These are phyloP conservation scores for Pampus argenteus DNA, from an alignment of 2,797 vertebrate species.

Conservation along the genomic window DNA sequence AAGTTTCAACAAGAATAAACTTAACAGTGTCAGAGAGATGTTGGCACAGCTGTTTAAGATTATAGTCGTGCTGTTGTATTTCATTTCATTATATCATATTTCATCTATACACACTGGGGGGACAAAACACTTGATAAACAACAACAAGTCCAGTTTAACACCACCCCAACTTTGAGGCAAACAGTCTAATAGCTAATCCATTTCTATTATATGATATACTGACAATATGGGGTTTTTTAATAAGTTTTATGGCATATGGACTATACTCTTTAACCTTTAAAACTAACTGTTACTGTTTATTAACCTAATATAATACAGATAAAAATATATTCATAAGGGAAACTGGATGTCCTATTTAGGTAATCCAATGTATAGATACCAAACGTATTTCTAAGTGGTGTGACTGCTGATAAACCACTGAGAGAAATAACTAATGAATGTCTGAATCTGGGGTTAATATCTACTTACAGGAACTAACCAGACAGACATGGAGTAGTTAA, in stretches of 20 bases:
- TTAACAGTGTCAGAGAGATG: too few relatives aligned
- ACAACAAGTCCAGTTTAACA: background rate
- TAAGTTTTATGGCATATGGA: background rate
- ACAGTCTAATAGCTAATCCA: background rate
- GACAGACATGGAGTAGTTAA: background rate
- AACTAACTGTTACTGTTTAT: background rate
- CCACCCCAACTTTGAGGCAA: background rate
- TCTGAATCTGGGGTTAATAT: background rate
- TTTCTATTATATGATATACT: background rate
- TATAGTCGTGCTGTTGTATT: too few relatives aligned
- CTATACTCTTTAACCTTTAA: background rate
- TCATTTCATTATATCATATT: too few relatives aligned
- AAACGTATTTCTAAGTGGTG: background rate
- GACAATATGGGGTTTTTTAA: background rate
- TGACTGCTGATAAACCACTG: constrained; percentile 4
- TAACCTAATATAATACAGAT: background rate
- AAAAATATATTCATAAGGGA: background rate
- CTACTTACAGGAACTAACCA: background rate
- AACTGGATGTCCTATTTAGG: constrained; percentile 13
- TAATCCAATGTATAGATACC: background rate
- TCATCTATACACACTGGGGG: background rate
- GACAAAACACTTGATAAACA: background rate
- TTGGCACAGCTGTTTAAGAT: background rate
- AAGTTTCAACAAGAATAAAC: too few relatives aligned
- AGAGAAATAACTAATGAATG: background rate